A percentile compares a stretch with the other conserved stretches of the same genome.
phyloP scores from a whole-genome alignment of 2,888 invertebrate species.

The Drosophila falleni region DNA sequence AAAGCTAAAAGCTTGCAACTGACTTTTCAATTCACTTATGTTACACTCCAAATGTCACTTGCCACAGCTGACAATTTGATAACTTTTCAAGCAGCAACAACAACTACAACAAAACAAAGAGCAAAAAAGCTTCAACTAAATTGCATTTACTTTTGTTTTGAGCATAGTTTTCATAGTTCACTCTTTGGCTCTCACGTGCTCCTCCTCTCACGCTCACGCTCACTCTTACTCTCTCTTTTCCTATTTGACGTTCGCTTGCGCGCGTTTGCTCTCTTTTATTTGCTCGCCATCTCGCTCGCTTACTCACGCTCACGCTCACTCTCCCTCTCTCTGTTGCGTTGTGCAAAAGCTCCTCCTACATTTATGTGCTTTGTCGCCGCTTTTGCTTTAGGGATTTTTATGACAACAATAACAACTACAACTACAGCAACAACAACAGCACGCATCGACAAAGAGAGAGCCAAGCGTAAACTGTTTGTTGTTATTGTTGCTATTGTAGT shows the following conservation, averaged over 20 bases:
- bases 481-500: background rate
- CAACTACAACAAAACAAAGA: constrained; percentile 16
- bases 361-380: constrained; percentile 59
- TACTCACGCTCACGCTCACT: background rate
- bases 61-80: constrained; percentile 39
- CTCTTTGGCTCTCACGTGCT: constrained; percentile 13
- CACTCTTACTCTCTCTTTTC: background rate
- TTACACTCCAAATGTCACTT: constrained; percentile 55
- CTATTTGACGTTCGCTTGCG: constrained; percentile 38
- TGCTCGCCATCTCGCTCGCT: background rate
- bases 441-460: constrained; percentile 32
- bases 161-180: constrained; percentile 47
- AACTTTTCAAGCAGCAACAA: constrained; percentile 28
- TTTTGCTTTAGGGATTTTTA: constrained; percentile 74
- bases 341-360: constrained; percentile 68
- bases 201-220: background rate
- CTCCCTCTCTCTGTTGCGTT: constrained; percentile 6
- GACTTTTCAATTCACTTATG: constrained; percentile 64
- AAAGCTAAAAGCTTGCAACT: constrained; percentile 37
- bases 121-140: constrained; percentile 47
- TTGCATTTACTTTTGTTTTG: constrained; percentile 47
- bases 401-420: constrained; percentile 44
- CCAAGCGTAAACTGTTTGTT: constrained; percentile 23
- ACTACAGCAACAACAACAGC: constrained; percentile 21
- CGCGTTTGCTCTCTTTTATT: constrained; percentile 22